Evolutionary conservation across 2,113 vertebrate species (phyloP).

Genomic region (Columbina picui): DNA sequence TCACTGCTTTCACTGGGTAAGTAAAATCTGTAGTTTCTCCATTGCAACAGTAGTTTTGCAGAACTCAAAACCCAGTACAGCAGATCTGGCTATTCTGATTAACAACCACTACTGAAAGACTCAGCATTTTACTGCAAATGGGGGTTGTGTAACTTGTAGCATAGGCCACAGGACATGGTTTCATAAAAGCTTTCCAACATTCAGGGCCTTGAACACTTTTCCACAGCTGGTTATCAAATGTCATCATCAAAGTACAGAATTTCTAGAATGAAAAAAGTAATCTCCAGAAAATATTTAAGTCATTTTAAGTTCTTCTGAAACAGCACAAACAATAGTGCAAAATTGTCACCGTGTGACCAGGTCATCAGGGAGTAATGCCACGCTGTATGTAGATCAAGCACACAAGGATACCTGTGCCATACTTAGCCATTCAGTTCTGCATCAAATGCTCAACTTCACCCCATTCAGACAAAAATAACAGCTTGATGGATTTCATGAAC

Average conservation of each 20-base stretch:
- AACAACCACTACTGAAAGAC: not conserved
- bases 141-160: not conserved
- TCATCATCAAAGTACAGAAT: not conserved
- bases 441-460: not conserved
- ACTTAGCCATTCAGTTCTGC: not conserved
- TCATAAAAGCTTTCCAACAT: not conserved
- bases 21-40: not conserved
- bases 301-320: not conserved
- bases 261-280: not conserved
- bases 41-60: not conserved
- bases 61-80: not conserved
- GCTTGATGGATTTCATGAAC: not conserved
- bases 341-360: not conserved
- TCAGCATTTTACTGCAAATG: not conserved
- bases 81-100: not conserved
- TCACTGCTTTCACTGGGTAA: not conserved
- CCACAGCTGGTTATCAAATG: not conserved
- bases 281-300: not conserved
- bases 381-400: rapidly evolving
- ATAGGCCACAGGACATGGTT: not conserved
- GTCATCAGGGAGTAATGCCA: not conserved
- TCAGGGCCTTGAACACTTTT: not conserved
- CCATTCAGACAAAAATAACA: not conserved
- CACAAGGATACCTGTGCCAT: not conserved
- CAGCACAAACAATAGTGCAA: not conserved